These are phyloP conservation scores for Drosophila algonquin DNA, from an alignment of 2,888 invertebrate genomes.

Conservation along the genomic window DNA sequence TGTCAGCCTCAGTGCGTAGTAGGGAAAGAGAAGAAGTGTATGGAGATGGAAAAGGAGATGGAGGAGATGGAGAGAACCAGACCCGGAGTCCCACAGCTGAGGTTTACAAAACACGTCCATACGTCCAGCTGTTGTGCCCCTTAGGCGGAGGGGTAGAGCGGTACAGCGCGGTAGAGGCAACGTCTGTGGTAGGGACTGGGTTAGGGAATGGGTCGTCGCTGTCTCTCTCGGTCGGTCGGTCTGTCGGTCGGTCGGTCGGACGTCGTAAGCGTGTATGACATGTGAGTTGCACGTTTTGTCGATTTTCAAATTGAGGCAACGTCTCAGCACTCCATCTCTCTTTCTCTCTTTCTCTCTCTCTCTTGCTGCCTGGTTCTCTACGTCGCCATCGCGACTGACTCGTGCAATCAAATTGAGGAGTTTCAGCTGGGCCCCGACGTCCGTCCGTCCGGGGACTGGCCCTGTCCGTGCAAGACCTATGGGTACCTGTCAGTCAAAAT, in stretches of 20 bases:
- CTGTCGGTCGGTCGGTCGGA: slow-evolving; percentile 27
- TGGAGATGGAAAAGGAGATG: too few relatives aligned
- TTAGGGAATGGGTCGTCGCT: slow-evolving; percentile 32
- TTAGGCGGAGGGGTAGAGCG: slow-evolving; percentile 17
- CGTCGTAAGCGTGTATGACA: slow-evolving; percentile 74
- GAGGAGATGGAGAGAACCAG: slow-evolving; percentile 3
- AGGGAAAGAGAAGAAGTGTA: too few relatives aligned
- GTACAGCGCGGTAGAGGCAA: not conserved
- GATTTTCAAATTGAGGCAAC: slow-evolving; percentile 78
- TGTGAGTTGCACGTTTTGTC: slow-evolving; percentile 80
- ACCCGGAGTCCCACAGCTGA: slow-evolving; percentile 29
- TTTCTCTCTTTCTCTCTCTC: slow-evolving; percentile 7
- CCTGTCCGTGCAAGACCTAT: slow-evolving; percentile 64
- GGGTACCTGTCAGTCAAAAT: slow-evolving; percentile 80
- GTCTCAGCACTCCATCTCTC: slow-evolving; percentile 59
- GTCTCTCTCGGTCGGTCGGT: slow-evolving; percentile 42
- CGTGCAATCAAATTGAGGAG: slow-evolving; percentile 75
- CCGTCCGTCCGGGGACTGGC: slow-evolving; percentile 38
- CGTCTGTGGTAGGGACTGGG: slow-evolving; percentile 7
- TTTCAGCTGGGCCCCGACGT: slow-evolving; percentile 62
- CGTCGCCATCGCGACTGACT: slow-evolving; percentile 52
- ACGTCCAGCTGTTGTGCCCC: slow-evolving; percentile 53
- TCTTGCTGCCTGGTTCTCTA: slow-evolving; percentile 2
- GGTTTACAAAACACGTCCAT: slow-evolving; percentile 48
- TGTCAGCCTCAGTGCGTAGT: too few relatives aligned